Conservation (phyloP, 2,113 vertebrate species). For the Channa argus region DNA sequence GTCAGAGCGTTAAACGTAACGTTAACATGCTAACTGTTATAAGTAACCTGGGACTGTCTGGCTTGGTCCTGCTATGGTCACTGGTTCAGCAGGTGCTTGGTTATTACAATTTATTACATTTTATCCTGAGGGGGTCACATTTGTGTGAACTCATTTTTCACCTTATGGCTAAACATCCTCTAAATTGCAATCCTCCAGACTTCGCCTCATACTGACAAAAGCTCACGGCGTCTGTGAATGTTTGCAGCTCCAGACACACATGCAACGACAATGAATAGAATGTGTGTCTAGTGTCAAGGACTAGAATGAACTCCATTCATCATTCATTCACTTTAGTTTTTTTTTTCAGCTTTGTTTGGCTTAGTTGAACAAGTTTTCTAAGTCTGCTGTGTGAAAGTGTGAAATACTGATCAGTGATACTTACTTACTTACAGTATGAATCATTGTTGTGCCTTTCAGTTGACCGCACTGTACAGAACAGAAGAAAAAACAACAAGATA, state of each 20-base stretch:
- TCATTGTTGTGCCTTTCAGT: conserved; percentile 2
- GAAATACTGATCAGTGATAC: background rate
- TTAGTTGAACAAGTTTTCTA: background rate
- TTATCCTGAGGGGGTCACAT: background rate
- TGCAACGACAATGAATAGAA: too few species aligned
- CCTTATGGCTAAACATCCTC: background rate
- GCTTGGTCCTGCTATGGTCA: too few species aligned
- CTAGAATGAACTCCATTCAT: too few species aligned
- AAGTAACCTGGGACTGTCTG: too few species aligned
- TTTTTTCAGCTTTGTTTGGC: background rate
- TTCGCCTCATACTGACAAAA: background rate
- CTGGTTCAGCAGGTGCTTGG: background rate
- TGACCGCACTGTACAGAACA: conserved; percentile 4
- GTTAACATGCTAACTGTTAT: background rate
- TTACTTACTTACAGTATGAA: conserved; percentile 8
- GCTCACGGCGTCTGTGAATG: too few species aligned
- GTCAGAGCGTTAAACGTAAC: background rate
- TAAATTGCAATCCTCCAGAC: background rate
- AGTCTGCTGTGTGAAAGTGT: conserved; percentile 26
- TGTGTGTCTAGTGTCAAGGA: too few species aligned
- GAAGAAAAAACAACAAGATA: background rate
- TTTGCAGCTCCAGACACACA: too few species aligned
- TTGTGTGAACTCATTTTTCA: background rate
- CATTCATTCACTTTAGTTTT: background rate
- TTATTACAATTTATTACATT: background rate